Evolutionary conservation across 1,140 invertebrate species (phyloP), one percentile per base, ranked within the genome.

Genomic region (Helicoverpa armigera): DNA sequence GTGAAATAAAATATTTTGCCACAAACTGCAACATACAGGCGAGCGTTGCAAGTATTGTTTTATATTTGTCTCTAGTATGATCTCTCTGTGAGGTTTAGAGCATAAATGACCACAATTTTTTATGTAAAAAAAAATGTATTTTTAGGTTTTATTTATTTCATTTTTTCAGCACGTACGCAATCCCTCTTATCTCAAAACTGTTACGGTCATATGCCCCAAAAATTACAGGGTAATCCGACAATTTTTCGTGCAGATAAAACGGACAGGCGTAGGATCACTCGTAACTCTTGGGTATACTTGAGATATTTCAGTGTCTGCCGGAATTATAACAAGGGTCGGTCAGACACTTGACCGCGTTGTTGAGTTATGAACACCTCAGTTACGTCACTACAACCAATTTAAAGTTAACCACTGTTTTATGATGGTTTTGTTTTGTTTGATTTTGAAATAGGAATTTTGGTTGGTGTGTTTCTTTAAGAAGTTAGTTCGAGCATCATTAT

Each of bases 301-400:
- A 82, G 69, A 82, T 82, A 74, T 78, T 82, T 72, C 72, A 67
- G 67, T 58, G 69, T 79, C 76, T 74, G 76, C 67, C 81, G 70
- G 81, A 81, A 79, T 82, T 82, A 79, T 82, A 82, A 78, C 75
- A 82, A 82, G 81, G 81, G 72, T 79, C 18, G 58, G 18, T 78
- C 58, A 67, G 58, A 63, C 58, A 78, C 76, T 82, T 82, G 76
- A 82, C 69, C 76, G 81, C 76, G 31, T 82, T 76, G 58, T 61
- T 51, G 43, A 76, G 58, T 76, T 63, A 76, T 31, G 73, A 72
- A 72, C 18, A 72, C 73, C 31, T 61, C 58, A 14, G 60, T 63
- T 23, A 51, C 58, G 58, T 76, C 11, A 61, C 58, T 14, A 35
- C 23, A 16, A 63, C 61, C 43, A 14, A 29, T 76, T 63, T 72